A percentile compares a stretch with the other conserved stretches of the same genome.
Evolutionary conservation across 2,113 vertebrate species (phyloP).

Genomic region (Urocynchramus pylzowi): DNA sequence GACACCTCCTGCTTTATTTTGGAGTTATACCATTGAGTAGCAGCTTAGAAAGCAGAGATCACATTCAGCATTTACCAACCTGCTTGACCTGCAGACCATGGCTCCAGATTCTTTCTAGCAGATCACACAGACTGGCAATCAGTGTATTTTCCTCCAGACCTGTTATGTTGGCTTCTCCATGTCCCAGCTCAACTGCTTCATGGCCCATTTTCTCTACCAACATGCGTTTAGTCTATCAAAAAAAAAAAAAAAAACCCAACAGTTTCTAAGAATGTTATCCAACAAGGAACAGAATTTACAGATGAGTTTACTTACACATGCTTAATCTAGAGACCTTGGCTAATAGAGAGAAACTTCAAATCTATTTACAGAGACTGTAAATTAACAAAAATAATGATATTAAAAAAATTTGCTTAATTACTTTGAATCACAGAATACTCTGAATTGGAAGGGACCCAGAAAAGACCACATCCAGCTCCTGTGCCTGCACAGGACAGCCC

Average conservation of each 20-base stretch:
- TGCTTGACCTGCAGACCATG: slow-evolving; percentile 95
- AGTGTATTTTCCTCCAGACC: slow-evolving; percentile 93
- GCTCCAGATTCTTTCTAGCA: slow-evolving; percentile 97
- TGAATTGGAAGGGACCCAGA: neutral
- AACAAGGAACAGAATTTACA: neutral
- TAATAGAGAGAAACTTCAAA: neutral
- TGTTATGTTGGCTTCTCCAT: slow-evolving; percentile 91
- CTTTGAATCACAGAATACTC: neutral
- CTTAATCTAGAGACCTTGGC: neutral
- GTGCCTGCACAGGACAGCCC: neutral
- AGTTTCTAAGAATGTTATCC: neutral
- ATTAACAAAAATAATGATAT: neutral
- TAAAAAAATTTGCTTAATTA: neutral
- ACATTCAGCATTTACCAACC: slow-evolving; percentile 66
- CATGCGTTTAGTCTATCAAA: slow-evolving; percentile 91
- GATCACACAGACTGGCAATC: slow-evolving; percentile 93
- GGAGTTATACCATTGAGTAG: neutral
- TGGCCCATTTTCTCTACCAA: slow-evolving; percentile 97
- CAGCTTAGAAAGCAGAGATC: neutral
- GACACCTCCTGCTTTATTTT: neutral
- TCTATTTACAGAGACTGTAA: neutral
- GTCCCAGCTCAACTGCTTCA: slow-evolving; percentile 90
- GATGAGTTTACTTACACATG: neutral
- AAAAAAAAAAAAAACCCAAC: neutral
- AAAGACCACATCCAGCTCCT: neutral